These are phyloP conservation scores for Leucozona laternaria DNA, from an alignment of 2,888 invertebrate genomes.

Conservation along the genomic window DNA sequence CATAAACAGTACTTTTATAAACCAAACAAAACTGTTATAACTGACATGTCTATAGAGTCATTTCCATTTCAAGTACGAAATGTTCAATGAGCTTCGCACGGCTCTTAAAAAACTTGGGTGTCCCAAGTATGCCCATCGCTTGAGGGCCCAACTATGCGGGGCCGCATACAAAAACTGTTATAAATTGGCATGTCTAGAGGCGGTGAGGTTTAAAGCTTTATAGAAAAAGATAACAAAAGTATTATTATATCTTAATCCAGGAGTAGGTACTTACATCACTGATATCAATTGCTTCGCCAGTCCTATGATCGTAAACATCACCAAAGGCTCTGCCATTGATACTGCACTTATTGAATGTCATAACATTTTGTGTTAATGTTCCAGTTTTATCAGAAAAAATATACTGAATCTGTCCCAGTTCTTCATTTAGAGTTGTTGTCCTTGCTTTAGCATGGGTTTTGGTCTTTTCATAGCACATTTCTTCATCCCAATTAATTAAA, in stretches of 20 bases:
- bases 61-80: no score
- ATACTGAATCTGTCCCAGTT: slow-evolving; percentile 99
- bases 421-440: slow-evolving; percentile 99
- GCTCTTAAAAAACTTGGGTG: no score
- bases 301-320: slow-evolving; percentile 93
- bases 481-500: slow-evolving; percentile 99
- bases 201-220: background rate
- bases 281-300: slow-evolving; percentile 94
- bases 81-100: no score
- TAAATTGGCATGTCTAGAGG: no score
- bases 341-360: slow-evolving; percentile 99
- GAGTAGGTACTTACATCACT: slow-evolving; percentile 88
- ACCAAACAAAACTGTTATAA: no score
- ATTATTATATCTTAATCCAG: background rate
- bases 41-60: no score
- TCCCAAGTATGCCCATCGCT: no score
- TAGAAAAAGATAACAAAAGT: background rate
- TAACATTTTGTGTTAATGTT: slow-evolving; percentile 99
- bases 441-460: slow-evolving; percentile 97
- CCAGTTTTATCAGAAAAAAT: slow-evolving; percentile 99
- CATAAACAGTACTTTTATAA: no score
- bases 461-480: slow-evolving; percentile 97
- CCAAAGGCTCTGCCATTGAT: slow-evolving; percentile 97
- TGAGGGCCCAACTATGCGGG: no score
- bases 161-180: no score